Conservation (phyloP, 1,140 invertebrate genomes). For the Platorchestia sp. region DNA sequence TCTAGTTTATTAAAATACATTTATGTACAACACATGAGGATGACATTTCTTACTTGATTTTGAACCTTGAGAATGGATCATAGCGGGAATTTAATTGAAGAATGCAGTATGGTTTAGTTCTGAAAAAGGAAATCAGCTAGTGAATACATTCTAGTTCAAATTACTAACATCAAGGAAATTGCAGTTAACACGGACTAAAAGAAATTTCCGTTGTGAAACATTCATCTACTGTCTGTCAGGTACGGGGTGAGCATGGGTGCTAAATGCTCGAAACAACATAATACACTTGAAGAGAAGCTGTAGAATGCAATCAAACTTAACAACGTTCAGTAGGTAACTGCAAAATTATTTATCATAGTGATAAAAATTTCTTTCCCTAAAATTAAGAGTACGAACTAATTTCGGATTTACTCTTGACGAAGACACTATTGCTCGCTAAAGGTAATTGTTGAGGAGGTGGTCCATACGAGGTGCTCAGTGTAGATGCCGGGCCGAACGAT, state of each 20-base stretch:
- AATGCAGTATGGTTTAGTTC: not conserved
- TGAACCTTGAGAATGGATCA: not conserved
- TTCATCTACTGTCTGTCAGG: not conserved
- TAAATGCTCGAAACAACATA: not conserved
- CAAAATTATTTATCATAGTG: not conserved
- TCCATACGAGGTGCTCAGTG: constrained; percentile 11
- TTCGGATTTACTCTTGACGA: not conserved
- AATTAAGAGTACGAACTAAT: not conserved
- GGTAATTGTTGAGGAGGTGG: not conserved
- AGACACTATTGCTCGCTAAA: not conserved
- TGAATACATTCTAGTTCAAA: not conserved
- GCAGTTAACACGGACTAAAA: not conserved
- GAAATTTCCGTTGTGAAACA: not conserved
- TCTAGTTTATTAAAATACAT: not conserved
- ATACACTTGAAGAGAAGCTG: not conserved
- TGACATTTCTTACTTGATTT: not conserved
- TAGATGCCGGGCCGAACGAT: not conserved
- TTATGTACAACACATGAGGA: not conserved
- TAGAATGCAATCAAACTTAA: not conserved
- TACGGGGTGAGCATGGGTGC: not conserved
- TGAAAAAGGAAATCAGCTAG: not conserved
- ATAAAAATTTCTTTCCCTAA: not conserved
- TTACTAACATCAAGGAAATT: not conserved
- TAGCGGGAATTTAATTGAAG: not conserved
- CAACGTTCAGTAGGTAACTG: not conserved